Percentiles rank a stretch among this genome's conserved stretches.
phyloP scores from a whole-genome alignment of 2,888 invertebrate species.

The Drosophila bunnanda region DNA sequence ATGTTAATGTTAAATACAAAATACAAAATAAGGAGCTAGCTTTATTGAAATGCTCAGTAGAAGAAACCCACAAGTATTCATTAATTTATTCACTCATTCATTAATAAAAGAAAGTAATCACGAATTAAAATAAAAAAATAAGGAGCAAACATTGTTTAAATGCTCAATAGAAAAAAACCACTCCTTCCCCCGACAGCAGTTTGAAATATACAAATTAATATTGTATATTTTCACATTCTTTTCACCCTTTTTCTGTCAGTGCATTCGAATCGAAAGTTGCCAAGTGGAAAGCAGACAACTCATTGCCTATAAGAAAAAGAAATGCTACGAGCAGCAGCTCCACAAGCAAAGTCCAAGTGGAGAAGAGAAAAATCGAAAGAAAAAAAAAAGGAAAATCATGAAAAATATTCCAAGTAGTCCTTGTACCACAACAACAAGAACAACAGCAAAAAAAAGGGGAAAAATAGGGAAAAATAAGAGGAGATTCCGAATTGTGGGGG shows the following conservation, averaged over 20 bases:
- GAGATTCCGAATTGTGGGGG: constrained; percentile 3
- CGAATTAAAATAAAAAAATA: too few species aligned
- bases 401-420: constrained; percentile 66
- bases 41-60: too few species aligned
- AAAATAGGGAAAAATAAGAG: not conserved
- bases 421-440: constrained; percentile 43
- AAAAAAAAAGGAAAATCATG: constrained; percentile 44
- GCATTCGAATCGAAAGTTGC: constrained; percentile 55
- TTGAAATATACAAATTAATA: not conserved
- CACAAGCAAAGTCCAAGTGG: constrained; percentile 6
- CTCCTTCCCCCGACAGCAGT: too few species aligned
- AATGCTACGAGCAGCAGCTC: constrained; percentile 9
- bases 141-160: too few species aligned
- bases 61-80: too few species aligned
- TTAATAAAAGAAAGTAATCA: too few species aligned
- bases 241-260: not conserved
- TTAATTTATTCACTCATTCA: too few species aligned
- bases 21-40: too few species aligned
- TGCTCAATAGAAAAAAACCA: too few species aligned
- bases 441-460: too few species aligned
- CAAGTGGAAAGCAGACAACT: constrained; percentile 60
- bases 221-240: not conserved
- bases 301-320: constrained; percentile 14
- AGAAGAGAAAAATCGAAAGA: constrained; percentile 9
- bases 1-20: too few species aligned